Evolutionary conservation across 2,888 invertebrate species (phyloP).

Genomic region (Epistrophella euchroma): DNA sequence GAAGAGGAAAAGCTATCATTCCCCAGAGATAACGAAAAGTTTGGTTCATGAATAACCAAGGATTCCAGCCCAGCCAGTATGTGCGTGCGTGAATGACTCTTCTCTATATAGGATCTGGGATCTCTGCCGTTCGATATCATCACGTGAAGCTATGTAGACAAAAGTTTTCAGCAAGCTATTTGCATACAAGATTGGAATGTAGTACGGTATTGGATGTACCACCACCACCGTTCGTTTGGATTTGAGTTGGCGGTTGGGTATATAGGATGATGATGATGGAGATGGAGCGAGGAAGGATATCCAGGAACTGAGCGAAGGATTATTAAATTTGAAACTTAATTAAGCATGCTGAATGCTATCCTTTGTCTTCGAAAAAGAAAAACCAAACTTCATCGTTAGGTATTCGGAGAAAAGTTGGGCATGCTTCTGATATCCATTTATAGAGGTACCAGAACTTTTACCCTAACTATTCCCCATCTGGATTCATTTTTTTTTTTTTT

Average conservation of each 20-base stretch:
- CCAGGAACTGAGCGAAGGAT: slow-evolving; percentile 40
- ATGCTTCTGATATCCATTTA: slow-evolving; percentile 33
- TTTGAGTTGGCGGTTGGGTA: not conserved
- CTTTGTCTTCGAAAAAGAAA: slow-evolving; percentile 43
- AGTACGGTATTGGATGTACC: slow-evolving; percentile 37
- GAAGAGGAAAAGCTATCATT: not conserved
- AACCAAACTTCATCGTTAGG: slow-evolving; percentile 45
- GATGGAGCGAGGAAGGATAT: slow-evolving; percentile 6
- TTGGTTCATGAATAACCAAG: slow-evolving; percentile 44
- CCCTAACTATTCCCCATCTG: not conserved
- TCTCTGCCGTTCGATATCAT: slow-evolving; percentile 34
- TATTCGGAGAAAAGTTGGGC: slow-evolving; percentile 58
- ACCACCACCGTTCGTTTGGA: not conserved
- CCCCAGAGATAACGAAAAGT: slow-evolving; percentile 27
- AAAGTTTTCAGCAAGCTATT: slow-evolving; percentile 66
- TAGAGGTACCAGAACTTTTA: not conserved
- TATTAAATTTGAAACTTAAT: slow-evolving; percentile 73
- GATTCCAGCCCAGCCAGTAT: slow-evolving; percentile 11
- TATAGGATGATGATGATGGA: not conserved
- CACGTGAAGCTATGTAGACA: slow-evolving; percentile 67
- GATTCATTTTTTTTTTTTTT: not conserved
- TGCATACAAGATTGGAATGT: slow-evolving; percentile 68
- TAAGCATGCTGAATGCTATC: slow-evolving; percentile 69
- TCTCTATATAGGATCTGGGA: not conserved
- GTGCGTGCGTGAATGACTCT: slow-evolving; percentile 19